Percentiles rank a stretch among this genome's conserved stretches.
These are phyloP conservation scores for Eptesicus fuscus DNA, from an alignment of 2,113 vertebrate species.

Conservation along the genomic window DNA sequence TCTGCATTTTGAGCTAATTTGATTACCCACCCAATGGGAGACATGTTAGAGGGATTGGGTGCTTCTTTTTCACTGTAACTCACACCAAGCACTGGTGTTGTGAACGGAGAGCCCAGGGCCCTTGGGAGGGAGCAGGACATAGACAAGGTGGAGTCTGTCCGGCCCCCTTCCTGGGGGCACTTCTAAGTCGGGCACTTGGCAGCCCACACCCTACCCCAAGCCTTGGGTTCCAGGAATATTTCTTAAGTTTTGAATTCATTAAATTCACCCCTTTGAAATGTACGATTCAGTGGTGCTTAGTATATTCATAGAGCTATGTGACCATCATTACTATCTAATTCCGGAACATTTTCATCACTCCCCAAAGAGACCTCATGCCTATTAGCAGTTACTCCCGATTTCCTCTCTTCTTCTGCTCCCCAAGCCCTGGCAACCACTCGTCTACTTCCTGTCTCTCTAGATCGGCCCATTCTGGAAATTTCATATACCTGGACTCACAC, in stretches of 20 bases:
- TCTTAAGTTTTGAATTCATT: neutral
- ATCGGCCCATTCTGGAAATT: neutral
- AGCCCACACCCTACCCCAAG: neutral
- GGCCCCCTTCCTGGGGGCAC: neutral
- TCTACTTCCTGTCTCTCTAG: neutral
- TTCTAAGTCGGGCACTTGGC: too few species aligned
- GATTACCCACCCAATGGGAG: neutral
- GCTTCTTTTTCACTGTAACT: neutral
- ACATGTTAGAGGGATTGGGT: neutral
- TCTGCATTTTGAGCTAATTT: neutral
- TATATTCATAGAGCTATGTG: neutral
- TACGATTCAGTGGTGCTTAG: neutral
- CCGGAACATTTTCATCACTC: neutral
- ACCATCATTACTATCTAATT: neutral
- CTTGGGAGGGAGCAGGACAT: too few species aligned
- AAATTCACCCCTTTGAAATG: neutral
- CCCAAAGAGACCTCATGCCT: neutral
- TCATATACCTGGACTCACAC: neutral
- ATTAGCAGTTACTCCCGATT: too few species aligned
- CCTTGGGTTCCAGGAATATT: neutral
- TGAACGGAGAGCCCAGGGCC: fast-evolving
- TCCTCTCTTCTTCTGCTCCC: neutral
- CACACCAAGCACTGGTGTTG: neutral
- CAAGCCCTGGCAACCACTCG: neutral
- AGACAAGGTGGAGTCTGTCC: too few species aligned